Evolutionary conservation across 2,888 invertebrate species (phyloP), one percentile per base, ranked within the genome.

Genomic region (Drosophila dives): DNA sequence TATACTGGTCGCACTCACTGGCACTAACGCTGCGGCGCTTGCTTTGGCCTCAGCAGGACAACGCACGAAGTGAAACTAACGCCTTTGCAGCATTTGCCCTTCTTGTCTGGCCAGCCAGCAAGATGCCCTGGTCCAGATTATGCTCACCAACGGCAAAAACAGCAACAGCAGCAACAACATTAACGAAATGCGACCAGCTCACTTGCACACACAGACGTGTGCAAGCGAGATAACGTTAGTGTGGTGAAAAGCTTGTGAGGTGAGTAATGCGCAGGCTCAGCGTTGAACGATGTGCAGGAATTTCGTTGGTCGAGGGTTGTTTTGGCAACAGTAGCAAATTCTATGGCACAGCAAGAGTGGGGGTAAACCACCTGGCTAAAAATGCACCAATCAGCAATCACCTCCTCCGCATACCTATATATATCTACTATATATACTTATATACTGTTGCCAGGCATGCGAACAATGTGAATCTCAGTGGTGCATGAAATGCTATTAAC

Each of bases 41-140:
- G 81, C 77, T 80, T 83, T 83, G 86, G 89, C 77, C 86, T 88
- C 89, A 89, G 92, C 91, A 91, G 92, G 92, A 92, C 92, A 89
- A 91, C 90, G 90, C 91, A 90, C 91, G 91, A 92, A 92, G 90
- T 87, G 89, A 85, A 85, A 92, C 92, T 92, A 92, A 90, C 86
- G 79, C 78, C 79, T 77, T 45, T 45, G 77, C 80, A 72, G 89
- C 89, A 85, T 89, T 83, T 81, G 88, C 91, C 83, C 83, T 86
- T 90, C 89, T 82, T 81, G 75, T 84, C 81, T 81, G 77, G 80
- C 83, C 80, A 81, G 69, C 81, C 76, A 75, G 62, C 78, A 42
- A 80, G 81, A 85, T 85, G 85, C 80, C 81, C 70, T 80, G 91
- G 91, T 91, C 85, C 88, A 90, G 77, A 83, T 86, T 86, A 80